Base-by-base conservation (phyloP, 2,797 vertebrate genomes). In the Enteromius anoplus region DNA sequence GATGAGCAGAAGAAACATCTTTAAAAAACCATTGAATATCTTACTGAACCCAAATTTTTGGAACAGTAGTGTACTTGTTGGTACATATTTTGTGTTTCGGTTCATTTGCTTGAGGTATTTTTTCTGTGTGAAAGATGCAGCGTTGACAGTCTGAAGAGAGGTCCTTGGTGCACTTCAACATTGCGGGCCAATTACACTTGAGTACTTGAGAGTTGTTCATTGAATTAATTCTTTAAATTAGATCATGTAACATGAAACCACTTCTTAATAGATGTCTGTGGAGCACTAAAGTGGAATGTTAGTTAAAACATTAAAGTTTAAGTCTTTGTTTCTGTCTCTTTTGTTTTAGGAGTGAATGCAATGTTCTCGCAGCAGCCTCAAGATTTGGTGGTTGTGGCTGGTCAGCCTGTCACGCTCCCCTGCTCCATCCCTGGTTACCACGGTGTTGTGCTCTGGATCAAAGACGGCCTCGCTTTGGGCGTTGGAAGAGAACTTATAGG, bases 281-380 rank as follows among this genome's bases (percentile, higher is more conserved):
- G 40, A 62, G 42, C 40, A 34, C 6, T 7, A 32, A 70, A n/a
- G n/a, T 26, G 47, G 12, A 65, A 26, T 21, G 45, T 29, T 66
- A n/a, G 62, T 12, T 55, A 26, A 68, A 42, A 32, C 60, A 65
- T 26, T 21, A 32, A 32, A 49, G 26, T 1, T 29, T 12, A 58
- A 19, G 32, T 34, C 37, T 15, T 7, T 75, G 15, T 55, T 55
- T 53, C 26, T 66, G 29, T 87, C 0, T 9, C 84, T 81, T 80
- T 17, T 75, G 76, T 80, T 83, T 40, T 76, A 99, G 98, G 96
- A 32, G 94, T 91, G 62, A 92, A 93, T 0, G 96, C 96, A 60
- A 95, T 96, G 91, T 99, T 99, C 92, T 96, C 96, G n/a, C 97
- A 98, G 92, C 97, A 99, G 90, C 98, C 98, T 11, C 96, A 98